Conservation (phyloP, 2,113 vertebrate species). For the Ginglymostoma cirratum region DNA sequence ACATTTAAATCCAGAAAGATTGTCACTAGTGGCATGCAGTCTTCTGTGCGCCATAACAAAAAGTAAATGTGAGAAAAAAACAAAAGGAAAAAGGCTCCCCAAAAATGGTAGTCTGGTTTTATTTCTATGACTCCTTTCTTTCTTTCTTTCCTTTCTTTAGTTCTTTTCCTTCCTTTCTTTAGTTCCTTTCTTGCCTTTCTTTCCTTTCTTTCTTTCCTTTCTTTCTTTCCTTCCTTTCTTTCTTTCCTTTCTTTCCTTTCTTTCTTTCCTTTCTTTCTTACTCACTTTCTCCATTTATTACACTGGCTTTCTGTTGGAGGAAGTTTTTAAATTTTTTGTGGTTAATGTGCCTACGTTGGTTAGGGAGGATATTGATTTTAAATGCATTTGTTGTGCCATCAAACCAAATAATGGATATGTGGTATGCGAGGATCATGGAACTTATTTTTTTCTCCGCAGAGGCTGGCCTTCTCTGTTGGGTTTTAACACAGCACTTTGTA, state of each 20-base stretch:
- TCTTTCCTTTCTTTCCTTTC: neutral
- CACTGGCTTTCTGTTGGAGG: neutral
- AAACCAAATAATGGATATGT: constrained; percentile 70
- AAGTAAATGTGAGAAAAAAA: constrained; percentile 72
- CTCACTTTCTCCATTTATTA: neutral
- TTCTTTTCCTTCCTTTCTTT: too few species aligned
- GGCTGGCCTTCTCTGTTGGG: constrained; percentile 50
- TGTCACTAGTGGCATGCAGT: constrained; percentile 74
- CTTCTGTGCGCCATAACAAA: constrained; percentile 75
- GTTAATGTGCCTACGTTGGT: constrained; percentile 71
- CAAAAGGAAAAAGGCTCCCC: neutral
- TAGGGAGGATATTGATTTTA: constrained; percentile 58
- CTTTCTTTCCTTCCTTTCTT: too few species aligned
- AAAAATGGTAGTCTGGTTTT: constrained; percentile 5
- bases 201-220: too few species aligned
- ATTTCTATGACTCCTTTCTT: neutral
- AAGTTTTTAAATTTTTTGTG: constrained; percentile 56
- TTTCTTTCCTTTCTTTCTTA: neutral
- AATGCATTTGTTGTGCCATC: constrained; percentile 75
- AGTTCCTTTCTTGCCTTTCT: too few species aligned
- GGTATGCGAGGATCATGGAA: constrained; percentile 59
- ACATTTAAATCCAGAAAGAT: constrained; percentile 68
- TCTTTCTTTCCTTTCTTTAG: too few species aligned
- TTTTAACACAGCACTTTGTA: constrained; percentile 63
- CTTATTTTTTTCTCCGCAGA: constrained; percentile 50